Evolutionary conservation across 2,888 invertebrate species (phyloP).

Genomic region (Archips xylosteana): DNA sequence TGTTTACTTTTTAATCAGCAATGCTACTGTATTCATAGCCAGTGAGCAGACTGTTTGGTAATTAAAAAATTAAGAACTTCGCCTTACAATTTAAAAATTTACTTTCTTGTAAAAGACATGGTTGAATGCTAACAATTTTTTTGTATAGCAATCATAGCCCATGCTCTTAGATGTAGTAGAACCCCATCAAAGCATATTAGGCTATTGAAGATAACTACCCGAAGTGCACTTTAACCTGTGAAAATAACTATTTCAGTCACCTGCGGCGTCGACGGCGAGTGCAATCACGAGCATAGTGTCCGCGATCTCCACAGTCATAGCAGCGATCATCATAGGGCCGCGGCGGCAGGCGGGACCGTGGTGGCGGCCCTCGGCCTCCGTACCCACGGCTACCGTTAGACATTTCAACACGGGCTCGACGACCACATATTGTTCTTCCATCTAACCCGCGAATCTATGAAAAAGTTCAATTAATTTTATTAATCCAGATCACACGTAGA

Average conservation of each 20-base stretch:
- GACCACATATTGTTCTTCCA: conserved; percentile 94
- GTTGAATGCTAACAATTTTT: not conserved
- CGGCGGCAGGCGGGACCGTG: conserved; percentile 87
- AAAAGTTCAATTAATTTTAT: not conserved
- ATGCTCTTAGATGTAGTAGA: not conserved
- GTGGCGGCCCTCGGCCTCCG: conserved; percentile 85
- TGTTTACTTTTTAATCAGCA: not conserved
- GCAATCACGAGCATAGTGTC: conserved; percentile 97
- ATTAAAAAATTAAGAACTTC: not conserved
- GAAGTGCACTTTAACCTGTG: conserved; percentile 5
- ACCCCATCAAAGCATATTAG: not conserved
- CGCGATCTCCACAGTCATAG: conserved; percentile 97
- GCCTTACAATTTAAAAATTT: not conserved
- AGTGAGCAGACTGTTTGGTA: not conserved
- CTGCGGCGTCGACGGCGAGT: conserved; percentile 88
- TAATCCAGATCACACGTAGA: not conserved
- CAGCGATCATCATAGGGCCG: conserved; percentile 96
- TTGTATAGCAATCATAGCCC: not conserved
- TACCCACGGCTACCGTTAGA: conserved; percentile 92
- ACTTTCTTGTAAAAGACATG: not conserved
- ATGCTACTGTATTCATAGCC: not conserved
- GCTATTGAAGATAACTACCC: not conserved
- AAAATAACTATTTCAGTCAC: conserved; percentile 52
- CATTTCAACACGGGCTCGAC: conserved; percentile 95
- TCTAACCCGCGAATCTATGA: conserved; percentile 86